Percentiles rank a stretch among this genome's conserved stretches.
phyloP scores from a whole-genome alignment of 2,888 invertebrate species.

The Meganola albula region DNA sequence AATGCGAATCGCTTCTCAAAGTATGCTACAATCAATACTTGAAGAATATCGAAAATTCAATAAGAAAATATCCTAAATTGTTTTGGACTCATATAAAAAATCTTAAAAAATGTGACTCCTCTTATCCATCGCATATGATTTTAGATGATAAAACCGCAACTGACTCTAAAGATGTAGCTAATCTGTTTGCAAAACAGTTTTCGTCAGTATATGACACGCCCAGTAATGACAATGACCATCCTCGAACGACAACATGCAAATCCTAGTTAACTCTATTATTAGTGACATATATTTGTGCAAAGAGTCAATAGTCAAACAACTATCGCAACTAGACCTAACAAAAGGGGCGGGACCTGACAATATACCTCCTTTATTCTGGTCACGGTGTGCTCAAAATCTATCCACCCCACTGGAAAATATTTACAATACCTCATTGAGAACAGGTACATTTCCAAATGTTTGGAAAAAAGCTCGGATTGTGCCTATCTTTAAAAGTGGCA shows the following conservation, averaged over 20 bases:
- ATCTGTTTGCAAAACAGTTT: neutral
- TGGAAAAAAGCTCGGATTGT: conserved; percentile 7
- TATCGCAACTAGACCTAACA: neutral
- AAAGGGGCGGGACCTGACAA: conserved; percentile 9
- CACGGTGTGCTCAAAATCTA: conserved; percentile 1
- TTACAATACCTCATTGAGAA: conserved; percentile 2
- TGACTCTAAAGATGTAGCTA: too few species aligned
- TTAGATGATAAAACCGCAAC: too few species aligned
- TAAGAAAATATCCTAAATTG: too few species aligned
- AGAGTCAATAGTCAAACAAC: neutral
- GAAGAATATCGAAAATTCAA: too few species aligned
- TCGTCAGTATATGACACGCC: neutral
- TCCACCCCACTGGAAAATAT: too few species aligned
- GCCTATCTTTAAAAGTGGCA: conserved; percentile 4
- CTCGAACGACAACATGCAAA: too few species aligned
- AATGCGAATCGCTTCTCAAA: too few species aligned
- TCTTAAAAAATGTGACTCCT: too few species aligned
- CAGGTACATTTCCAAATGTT: conserved; percentile 3
- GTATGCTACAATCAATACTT: too few species aligned
- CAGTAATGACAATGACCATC: neutral
- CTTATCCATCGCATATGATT: too few species aligned
- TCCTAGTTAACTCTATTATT: too few species aligned
- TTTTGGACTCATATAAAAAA: too few species aligned
- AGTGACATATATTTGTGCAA: neutral
- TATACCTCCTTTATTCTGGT: conserved; percentile 6